Evolutionary conservation across 1,140 invertebrate species (phyloP).

Genomic region (Drosophila fuyamai): DNA sequence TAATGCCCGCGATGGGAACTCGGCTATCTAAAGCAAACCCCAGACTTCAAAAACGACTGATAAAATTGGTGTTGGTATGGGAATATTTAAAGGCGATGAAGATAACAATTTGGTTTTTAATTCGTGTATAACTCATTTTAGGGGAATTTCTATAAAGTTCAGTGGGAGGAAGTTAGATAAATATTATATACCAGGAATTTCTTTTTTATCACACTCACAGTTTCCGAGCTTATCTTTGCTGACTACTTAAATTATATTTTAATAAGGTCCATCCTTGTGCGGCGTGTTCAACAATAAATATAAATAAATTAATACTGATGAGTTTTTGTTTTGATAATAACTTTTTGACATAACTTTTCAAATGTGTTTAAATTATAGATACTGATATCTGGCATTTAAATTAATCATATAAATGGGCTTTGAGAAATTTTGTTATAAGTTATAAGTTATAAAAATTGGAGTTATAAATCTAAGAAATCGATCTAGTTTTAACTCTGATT

Average conservation of each 20-base stretch:
- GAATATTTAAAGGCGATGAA: neutral
- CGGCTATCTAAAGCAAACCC: slow-evolving; percentile 27
- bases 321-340: neutral
- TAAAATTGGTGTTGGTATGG: slow-evolving; percentile 6
- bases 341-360: no score
- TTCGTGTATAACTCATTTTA: neutral
- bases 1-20: slow-evolving; percentile 15
- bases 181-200: neutral
- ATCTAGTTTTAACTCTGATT: no score
- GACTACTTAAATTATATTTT: neutral
- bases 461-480: no score
- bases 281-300: no score
- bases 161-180: neutral
- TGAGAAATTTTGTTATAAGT: no score
- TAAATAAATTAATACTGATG: no score
- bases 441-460: no score
- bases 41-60: slow-evolving; percentile 11
- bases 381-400: no score
- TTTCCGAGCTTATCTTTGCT: neutral
- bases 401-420: no score
- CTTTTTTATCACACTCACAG: neutral
- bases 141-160: neutral
- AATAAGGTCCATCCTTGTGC: no score
- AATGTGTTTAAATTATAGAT: no score
- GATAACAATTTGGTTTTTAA: neutral